Base-by-base conservation (phyloP, 2,797 vertebrate genomes). In the Galagoides demidoff region DNA sequence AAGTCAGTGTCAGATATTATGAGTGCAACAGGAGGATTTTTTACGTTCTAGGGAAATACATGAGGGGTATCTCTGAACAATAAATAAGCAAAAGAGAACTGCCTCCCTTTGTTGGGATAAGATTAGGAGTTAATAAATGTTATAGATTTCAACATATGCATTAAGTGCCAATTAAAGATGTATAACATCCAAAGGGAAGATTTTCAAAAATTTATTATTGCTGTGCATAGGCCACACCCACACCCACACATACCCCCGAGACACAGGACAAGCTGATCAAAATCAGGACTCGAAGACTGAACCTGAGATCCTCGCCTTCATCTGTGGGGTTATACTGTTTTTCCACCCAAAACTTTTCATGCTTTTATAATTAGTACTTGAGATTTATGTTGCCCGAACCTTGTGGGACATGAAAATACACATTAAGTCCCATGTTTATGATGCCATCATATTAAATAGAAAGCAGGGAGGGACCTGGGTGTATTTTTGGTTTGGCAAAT, bases 401-500 rank as follows among this genome's bases (percentile, higher is more conserved):
- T 68, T 63, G 78, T 55, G 57, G 70, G 57, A 66, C 83, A 90
- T 76, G 89, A 97, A 95, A 96, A 95, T 9, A 95, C 84, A 86
- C 79, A 85, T 90, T 79, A 85, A 81, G 87, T 52, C 90, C 85
- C 59, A 81, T 82, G 66, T 83, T 92, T 96, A 68, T 91, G 86
- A 97, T 90, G 91, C 82, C 95, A 97, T 92, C 49, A 1, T 70
- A 93, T 92, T 96, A 95, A 95, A 92, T 55, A 89, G 55, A 76
- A 89, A 83, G 81, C 77, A 52, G 10, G 25, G 79, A 86, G 66
- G 81, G 84, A 93, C 94, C 92, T 97, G 93, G 59, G 92, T 96
- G 7, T 85, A 90, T 96, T 98, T 97, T 96, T 81, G 96, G 94
- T 96, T 97, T 98, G 97, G 96, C 91, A 97, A 92, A 92, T 87